Evolutionary conservation across 2,113 vertebrate genomes (phyloP).

Genomic region (Pantherophis guttatus): DNA sequence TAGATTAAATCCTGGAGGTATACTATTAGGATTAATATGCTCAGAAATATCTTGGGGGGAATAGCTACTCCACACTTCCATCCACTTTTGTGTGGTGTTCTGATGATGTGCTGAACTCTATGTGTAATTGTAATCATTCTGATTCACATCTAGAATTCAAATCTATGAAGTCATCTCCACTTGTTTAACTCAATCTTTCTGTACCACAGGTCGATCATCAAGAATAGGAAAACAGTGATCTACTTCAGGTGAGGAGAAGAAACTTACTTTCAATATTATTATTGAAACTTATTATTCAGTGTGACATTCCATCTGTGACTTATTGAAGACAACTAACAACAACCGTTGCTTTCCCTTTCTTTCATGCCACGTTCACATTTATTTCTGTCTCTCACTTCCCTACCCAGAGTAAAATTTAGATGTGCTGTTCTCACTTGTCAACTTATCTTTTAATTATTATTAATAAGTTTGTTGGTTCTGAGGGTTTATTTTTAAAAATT

Average conservation of each 20-base stretch:
- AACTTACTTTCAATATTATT: not conserved
- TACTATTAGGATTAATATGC: too few species aligned
- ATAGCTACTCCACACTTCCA: too few species aligned
- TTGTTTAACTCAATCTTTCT: not conserved
- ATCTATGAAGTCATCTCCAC: not conserved
- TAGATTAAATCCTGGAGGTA: too few species aligned
- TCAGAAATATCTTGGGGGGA: too few species aligned
- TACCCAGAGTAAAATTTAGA: conserved; percentile 34
- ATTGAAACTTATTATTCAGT: not conserved
- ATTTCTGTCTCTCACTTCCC: not conserved
- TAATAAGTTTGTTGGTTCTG: conserved; percentile 63
- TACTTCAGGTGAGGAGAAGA: not conserved
- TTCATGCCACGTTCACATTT: not conserved
- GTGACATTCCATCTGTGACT: not conserved
- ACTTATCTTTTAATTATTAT: conserved; percentile 62
- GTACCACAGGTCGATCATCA: not conserved
- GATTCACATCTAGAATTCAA: not conserved
- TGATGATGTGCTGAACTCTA: not conserved
- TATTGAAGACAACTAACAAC: not conserved
- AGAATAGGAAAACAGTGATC: not conserved
- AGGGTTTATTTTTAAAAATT: conserved; percentile 21
- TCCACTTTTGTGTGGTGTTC: too few species aligned
- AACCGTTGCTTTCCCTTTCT: not conserved
- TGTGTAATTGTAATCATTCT: not conserved
- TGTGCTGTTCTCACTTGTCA: conserved; percentile 56